Evolutionary conservation across 2,797 vertebrate genomes (phyloP), one percentile per base, ranked within the genome.

Genomic region (Otolemur crassicaudatus): DNA sequence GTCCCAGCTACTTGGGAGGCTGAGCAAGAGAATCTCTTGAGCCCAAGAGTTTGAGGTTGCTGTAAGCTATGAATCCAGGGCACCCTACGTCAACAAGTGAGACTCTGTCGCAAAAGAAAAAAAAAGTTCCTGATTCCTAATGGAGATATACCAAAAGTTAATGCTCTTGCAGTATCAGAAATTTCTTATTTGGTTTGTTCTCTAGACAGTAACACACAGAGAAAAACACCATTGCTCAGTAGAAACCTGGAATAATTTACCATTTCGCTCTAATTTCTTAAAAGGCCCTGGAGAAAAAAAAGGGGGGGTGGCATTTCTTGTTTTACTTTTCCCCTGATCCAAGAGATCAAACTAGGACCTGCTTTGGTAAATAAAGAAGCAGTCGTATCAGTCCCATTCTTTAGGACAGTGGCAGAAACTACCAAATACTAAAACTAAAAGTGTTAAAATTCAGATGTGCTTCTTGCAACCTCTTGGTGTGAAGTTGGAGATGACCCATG

Each of bases 171-270:
- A 72, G 25, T 10, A 3, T 43, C 69, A 49, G 83, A 13, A 46
- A 37, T 17, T 60, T 79, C 70, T 84, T 19, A 37, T 19, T 70
- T 81, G 31, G 40, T 81, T 73, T 87, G 40, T 73, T 81, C 65
- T 63, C 56, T n/a, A 60, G 65, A 80, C 84, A 93, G n/a, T 63
- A 63, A 53, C 29, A 87, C 1, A 63, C 56, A 49, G 17, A 75
- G 84, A 72, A 87, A 72, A 80, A 70, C 31, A 73, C 3, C 34
- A 73, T 34, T 94, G 67, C 67, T 94, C 10, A 56, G 73, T 3
- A 65, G 77, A 56, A 87, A 70, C 31, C 19, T 46, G 65, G 76
- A 75, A 81, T 95, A 63, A 79, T 90, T 86, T 75, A 65, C 76
- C 22, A 11, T 72, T 61, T 63, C 25, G 20, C 56, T 81, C 76